Percentiles rank a stretch among this genome's conserved stretches.
These are phyloP conservation scores for Semotilus atromaculatus DNA, from an alignment of 2,797 vertebrate genomes.

Conservation along the genomic window DNA sequence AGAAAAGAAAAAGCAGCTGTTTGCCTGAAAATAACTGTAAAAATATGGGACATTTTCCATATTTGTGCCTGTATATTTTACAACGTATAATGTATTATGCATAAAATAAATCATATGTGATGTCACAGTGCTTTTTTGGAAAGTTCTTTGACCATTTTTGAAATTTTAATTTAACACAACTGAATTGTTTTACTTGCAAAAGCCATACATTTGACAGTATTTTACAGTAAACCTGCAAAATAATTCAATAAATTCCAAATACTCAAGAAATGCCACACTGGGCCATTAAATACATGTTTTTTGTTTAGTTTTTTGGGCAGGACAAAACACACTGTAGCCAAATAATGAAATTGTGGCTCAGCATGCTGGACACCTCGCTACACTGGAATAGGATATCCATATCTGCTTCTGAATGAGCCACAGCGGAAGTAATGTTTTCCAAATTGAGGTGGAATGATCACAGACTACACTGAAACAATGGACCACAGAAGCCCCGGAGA, in stretches of 20 bases:
- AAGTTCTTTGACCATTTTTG: not conserved
- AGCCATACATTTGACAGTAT: not conserved
- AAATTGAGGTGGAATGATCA: slow-evolving; percentile 65
- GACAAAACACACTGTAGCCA: not conserved
- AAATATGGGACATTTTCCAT: too few species aligned
- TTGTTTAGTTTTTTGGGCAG: not conserved
- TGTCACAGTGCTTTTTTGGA: not conserved
- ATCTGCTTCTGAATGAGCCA: slow-evolving; percentile 59
- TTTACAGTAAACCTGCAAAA: not conserved
- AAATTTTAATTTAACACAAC: not conserved
- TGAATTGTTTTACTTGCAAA: not conserved
- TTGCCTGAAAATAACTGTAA: too few species aligned
- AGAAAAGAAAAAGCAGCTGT: too few species aligned
- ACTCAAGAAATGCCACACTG: too few species aligned
- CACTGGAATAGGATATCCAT: slow-evolving; percentile 69
- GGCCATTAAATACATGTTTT: not conserved
- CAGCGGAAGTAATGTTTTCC: slow-evolving; percentile 70
- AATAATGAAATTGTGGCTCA: not conserved
- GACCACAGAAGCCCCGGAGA: not conserved
- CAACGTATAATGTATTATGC: too few species aligned
- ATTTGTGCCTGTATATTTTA: too few species aligned
- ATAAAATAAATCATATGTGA: too few species aligned
- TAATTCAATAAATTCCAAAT: not conserved
- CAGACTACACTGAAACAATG: slow-evolving; percentile 25
- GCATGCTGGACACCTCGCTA: not conserved